These are phyloP conservation scores for Cyclophora albipunctata DNA, from an alignment of 2,888 invertebrate species.

Conservation along the genomic window DNA sequence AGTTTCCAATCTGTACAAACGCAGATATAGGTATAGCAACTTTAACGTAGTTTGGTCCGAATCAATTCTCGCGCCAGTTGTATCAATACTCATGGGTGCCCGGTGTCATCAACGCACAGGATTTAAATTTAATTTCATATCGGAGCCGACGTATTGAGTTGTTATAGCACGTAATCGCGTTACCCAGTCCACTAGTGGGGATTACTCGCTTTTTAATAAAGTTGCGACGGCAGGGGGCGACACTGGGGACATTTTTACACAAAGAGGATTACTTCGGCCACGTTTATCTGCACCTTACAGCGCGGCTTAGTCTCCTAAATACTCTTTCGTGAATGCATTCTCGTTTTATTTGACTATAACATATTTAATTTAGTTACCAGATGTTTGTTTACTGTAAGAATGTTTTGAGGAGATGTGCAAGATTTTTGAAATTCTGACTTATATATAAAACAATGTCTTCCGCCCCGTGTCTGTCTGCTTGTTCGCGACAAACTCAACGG, in stretches of 20 bases:
- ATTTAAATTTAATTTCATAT: constrained; percentile 72
- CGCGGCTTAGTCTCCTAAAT: constrained; percentile 66
- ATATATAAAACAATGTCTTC: too few species aligned
- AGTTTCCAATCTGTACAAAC: too few species aligned
- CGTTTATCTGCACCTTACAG: constrained; percentile 75
- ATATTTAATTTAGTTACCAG: neutral
- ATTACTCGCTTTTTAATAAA: constrained; percentile 75
- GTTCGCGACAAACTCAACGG: too few species aligned
- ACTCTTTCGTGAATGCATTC: constrained; percentile 55
- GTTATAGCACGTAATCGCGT: constrained; percentile 70
- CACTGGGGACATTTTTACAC: constrained; percentile 71
- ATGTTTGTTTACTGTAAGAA: constrained; percentile 1
- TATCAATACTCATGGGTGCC: neutral
- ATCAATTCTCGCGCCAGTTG: neutral
- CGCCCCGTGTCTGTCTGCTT: too few species aligned
- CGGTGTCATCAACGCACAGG: constrained; percentile 46
- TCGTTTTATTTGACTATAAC: constrained; percentile 38
- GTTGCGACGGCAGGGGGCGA: constrained; percentile 57
- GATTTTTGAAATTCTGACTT: too few species aligned
- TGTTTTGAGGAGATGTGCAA: neutral
- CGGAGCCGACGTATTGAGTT: constrained; percentile 61
- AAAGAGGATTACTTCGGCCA: constrained; percentile 71
- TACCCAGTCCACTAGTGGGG: constrained; percentile 71
- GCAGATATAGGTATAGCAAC: too few species aligned
- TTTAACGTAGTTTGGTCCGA: neutral